Conservation (phyloP, 2,888 invertebrate species). For the Panzeria rudis region DNA sequence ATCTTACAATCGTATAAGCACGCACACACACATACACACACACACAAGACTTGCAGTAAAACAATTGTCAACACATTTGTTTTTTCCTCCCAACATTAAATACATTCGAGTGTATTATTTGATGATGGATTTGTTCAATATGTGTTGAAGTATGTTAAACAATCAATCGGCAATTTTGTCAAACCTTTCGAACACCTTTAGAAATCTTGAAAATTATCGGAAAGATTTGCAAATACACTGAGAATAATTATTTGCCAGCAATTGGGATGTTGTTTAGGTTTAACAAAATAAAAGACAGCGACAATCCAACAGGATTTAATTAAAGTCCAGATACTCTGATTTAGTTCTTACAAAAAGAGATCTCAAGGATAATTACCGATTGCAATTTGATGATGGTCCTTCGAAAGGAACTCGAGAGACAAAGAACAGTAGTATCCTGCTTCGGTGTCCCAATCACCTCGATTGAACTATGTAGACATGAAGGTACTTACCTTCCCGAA, state of each 20-base stretch:
- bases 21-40: constrained; percentile 7
- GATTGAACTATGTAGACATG: too few relatives aligned
- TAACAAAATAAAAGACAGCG: too few relatives aligned
- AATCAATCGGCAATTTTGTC: constrained; percentile 81
- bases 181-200: constrained; percentile 66
- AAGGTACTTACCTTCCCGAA: too few relatives aligned
- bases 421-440: too few relatives aligned
- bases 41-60: not conserved
- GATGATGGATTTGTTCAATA: constrained; percentile 81
- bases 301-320: too few relatives aligned
- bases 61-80: constrained; percentile 41
- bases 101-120: constrained; percentile 26
- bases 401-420: too few relatives aligned
- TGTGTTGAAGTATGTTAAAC: constrained; percentile 82
- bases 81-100: constrained; percentile 10
- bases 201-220: constrained; percentile 20
- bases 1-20: not conserved
- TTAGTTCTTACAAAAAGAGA: too few relatives aligned
- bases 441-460: too few relatives aligned
- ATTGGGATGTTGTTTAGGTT: too few relatives aligned
- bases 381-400: too few relatives aligned
- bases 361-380: too few relatives aligned
- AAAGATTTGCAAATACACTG: constrained; percentile 22
- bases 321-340: too few relatives aligned
- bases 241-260: constrained; percentile 31